Base-by-base conservation (phyloP, 2,797 vertebrate genomes). In the Okamejei kenojei region DNA sequence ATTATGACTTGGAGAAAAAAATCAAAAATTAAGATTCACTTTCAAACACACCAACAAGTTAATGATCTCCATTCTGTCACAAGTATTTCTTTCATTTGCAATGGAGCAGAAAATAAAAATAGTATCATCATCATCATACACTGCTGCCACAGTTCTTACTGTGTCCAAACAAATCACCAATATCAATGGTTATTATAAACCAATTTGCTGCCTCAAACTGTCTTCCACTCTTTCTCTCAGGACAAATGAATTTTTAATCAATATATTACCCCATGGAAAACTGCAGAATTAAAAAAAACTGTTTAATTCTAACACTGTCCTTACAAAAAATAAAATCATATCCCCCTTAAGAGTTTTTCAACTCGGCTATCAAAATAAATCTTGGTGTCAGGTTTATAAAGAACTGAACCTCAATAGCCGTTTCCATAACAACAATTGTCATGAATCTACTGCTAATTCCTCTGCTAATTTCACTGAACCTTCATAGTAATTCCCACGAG, bases 371-470 rank as follows among this genome's bases (percentile, higher is more conserved):
- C 38, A 76, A 54, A n/a, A 90, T 38, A 45, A 32, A 54, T 54
- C 35, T 45, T 29, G 71, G 23, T 76, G 68, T 54, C 35, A 15
- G 63, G 21, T 23, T 90, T 38, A 23, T 73, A 45, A 4, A 74
- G 90, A 35, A 54, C 71, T 45, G 35, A 73, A 74, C 38, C 26
- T n/a, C 45, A 23, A 76, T 54, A 92, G 76, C 35, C 7, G 23
- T n/a, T 92, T 76, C 90, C 71, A 92, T 45, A 76, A 71, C 71
- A 92, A 76, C 32, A 76, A 92, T 92, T 73, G 65, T 92, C 23
- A 54, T 54, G 90, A 54, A 92, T 58, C 35, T 29, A 58, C 54
- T 92, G 35, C 73, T 92, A 91, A 73, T 29, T 91, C 90, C 71
- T 71, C 19, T 73, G 35, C 71, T 73, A 91, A 91, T 74, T 91